These are phyloP conservation scores for Reticulitermes speratus DNA, from an alignment of 1,140 invertebrate genomes.

Conservation along the genomic window DNA sequence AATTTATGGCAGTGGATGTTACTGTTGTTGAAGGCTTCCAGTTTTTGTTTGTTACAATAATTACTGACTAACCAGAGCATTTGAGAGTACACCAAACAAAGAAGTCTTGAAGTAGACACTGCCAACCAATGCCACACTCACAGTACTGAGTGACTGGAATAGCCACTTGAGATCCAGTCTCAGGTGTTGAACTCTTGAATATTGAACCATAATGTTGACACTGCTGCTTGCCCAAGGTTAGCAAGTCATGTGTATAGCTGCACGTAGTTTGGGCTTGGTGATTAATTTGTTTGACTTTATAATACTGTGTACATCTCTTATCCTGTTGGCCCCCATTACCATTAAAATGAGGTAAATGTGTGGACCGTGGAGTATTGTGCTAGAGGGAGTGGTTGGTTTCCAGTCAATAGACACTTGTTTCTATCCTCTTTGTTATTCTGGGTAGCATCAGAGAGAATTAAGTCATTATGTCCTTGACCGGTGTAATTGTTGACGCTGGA, in stretches of 20 bases:
- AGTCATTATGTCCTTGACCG: neutral
- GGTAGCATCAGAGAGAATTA: neutral
- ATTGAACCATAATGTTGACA: neutral
- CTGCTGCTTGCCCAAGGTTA: neutral
- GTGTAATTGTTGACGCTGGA: neutral
- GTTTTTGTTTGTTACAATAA: too few species aligned
- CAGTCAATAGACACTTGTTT: neutral
- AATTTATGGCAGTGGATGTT: too few species aligned
- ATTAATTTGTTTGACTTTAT: neutral
- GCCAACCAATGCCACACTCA: neutral
- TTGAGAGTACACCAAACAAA: too few species aligned
- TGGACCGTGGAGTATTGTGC: neutral
- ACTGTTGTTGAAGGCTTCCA: too few species aligned
- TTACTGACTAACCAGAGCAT: too few species aligned
- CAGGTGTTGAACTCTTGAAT: neutral
- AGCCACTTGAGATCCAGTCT: neutral
- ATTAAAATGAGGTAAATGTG: neutral
- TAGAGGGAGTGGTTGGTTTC: neutral
- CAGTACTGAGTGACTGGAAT: neutral
- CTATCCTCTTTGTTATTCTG: neutral
- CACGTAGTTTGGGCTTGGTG: neutral
- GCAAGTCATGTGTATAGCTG: neutral
- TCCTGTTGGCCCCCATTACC: neutral
- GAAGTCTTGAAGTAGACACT: neutral
- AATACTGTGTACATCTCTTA: neutral